Evolutionary conservation across 2,113 vertebrate genomes (phyloP).

Genomic region (Promerops cafer): DNA sequence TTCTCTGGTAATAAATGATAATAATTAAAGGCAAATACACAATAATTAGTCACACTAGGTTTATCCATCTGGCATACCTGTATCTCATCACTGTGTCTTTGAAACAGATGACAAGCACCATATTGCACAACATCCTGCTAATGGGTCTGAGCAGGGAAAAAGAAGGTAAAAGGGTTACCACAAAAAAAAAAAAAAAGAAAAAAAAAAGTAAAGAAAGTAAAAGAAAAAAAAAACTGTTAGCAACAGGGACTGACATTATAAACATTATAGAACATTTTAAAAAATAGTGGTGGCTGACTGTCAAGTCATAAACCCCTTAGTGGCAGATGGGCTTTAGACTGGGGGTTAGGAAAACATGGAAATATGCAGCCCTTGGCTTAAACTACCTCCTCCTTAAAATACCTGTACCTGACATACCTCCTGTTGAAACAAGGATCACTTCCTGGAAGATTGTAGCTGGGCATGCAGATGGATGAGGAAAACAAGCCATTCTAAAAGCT

Average conservation of each 20-base stretch:
- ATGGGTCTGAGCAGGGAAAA: slow-evolving; percentile 69
- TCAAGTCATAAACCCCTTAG: not conserved
- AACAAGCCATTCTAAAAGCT: not conserved
- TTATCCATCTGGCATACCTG: slow-evolving; percentile 89
- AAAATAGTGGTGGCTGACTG: not conserved
- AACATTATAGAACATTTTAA: not conserved
- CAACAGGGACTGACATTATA: not conserved
- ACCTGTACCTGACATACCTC: not conserved
- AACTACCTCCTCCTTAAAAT: not conserved
- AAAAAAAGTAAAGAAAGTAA: not conserved
- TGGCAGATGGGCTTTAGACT: slow-evolving; percentile 8
- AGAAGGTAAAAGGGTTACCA: slow-evolving; percentile 66
- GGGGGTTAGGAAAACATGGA: not conserved
- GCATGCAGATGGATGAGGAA: not conserved
- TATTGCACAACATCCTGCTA: slow-evolving; percentile 77
- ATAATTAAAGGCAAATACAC: slow-evolving; percentile 91
- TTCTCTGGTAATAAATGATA: slow-evolving; percentile 87
- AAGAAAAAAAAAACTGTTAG: not conserved
- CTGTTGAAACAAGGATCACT: not conserved
- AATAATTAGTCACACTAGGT: slow-evolving; percentile 93
- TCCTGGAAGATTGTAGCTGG: not conserved
- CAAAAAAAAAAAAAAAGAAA: not conserved
- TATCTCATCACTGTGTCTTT: slow-evolving; percentile 76
- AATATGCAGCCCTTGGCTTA: not conserved
- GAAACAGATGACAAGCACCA: slow-evolving; percentile 81